Evolutionary conservation across 1,140 invertebrate species (phyloP), one percentile per base, ranked within the genome.

Genomic region (Zeugodacus cucurbitae): DNA sequence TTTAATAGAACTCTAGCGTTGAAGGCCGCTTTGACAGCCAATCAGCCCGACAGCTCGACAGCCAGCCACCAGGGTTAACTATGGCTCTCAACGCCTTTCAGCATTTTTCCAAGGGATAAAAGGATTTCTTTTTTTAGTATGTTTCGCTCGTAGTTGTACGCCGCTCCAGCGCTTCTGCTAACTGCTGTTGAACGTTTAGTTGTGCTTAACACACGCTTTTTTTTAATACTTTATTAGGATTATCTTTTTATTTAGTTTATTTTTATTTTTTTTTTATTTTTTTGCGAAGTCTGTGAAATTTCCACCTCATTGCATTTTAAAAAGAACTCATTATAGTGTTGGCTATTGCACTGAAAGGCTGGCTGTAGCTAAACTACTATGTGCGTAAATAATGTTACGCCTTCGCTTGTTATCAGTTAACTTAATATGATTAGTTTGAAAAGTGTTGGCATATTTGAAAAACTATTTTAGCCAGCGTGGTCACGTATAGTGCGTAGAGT

Each of bases 71-170:
- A 37, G 34, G 34, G 14, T 17, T 74, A 37, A 26, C 58, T 62
- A 26, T 62, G n/a, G 17, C 67, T 32, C 20, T 41, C 34, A 17
- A 17, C 70, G n/a, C 34, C 20, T 34, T 32, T 4, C 11, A 67
- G 29, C 34, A 74, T 44, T 37, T 78, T 78, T 78, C 3, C 37
- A 48, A 54, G 34, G 74, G 74, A 48, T 82, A 29, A 82, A 82
- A 82, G 74, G 41, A 82, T 82, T 54, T 82, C 41, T 82, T 82
- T 78, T 41, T 82, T 82, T 82, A 82, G 74, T 26, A 82, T 48
- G 26, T 62, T 62, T 62, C n/a, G 58, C 58, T n/a, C n/a, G 22
- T 48, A 26, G 41, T 82, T 26, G 74, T 4, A 20, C 37, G 37
- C 22, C 34, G 29, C 29, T 32, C 62, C 26, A 37, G 22, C 70